Base-by-base conservation (phyloP, 64 coral and sea anemone genomes). In the Astreopora myriophthalma region DNA sequence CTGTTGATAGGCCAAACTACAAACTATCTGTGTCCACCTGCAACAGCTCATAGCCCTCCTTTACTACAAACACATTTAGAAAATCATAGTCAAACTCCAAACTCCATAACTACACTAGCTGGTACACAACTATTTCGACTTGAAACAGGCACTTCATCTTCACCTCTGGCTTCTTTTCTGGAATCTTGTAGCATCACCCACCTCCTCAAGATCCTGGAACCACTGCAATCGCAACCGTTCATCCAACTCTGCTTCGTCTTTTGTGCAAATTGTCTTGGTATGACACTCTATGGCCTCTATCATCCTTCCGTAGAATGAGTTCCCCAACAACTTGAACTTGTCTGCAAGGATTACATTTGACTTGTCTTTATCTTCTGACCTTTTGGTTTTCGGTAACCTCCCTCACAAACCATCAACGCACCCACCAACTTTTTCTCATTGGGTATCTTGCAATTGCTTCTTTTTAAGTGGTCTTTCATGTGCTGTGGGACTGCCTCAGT, bases 11-110 rank as follows among this genome's bases (percentile, higher is more conserved):
- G 17, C 49, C 71, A 17, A 87, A 20, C 16, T 87, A 93, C 0
- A 70, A 35, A 11, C 23, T 33, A 31, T 94, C 92, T 3, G 92
- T 94, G 80, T 94, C 85, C 92, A 88, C 61, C 46, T 94, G 85
- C 23, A 88, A 16, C 0, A 94, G 38, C 24, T 94, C 75, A 20
- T 71, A 94, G 78, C 86, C 80, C 63, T 72, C 78, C 62, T 14
- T 28, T 10, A 23, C 80, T 26, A 84, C 1, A 64, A 32, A 84
- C 32, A 17, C 32, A 23, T 61, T 32, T 16, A 75, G 24, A 75
- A 33, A 75, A 11, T 75, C 72, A 12, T 84, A 91, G 55, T 92
- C 85, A 34, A 87, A 93, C 10, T 92, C 32, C 0, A 92, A 37
- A 37, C 84, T 85, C 30, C 89, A 12, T 10, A 91, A n/a, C 71